Base-by-base conservation (phyloP, 92 coral and sea anemone species). In the Desmophyllum pertusum region DNA sequence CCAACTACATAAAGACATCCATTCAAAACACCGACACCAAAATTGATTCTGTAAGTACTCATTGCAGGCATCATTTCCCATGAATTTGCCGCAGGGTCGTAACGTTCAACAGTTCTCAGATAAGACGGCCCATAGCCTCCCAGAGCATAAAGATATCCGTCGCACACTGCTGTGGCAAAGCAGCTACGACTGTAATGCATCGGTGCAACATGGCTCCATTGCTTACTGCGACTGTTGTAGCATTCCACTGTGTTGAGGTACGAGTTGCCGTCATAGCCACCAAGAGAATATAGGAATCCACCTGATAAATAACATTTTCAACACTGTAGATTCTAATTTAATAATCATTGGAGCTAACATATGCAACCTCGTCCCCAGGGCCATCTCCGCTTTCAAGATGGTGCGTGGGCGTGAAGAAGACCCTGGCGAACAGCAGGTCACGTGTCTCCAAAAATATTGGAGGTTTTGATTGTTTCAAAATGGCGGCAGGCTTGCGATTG, bases 61-160 rank as follows among this genome's bases (percentile, higher is more conserved):
- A 95, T 93, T 36, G 98, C 98, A 4, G 98, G 96, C 62, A 95
- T 83, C 96, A 95, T 95, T 84, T 95, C 98, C 98, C 98, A 95
- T 0, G 94, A 70, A 71, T 95, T 80, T 21, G 87, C 72, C 48
- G 73, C 88, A 5, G 94, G 92, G 72, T 95, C 96, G 59, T 92
- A 95, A 36, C 96, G 85, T 81, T 95, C 98, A 15, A 95, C 98
- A 41, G 98, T 95, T 70, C 98, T 72, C 31, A 88, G 93, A 75
- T 95, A 95, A 10, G 96, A 86, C 11, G 96, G 98, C 23, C 98
- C 98, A 66, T 95, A 95, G 41, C 98, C 98, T 38, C 98, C 98
- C 67, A 95, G 57, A 10, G 98, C 98, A 81, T 95, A 95, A 35
- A 95, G 89, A 81, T 91, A 95, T n/a, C 94, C 98, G 88, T 95